Evolutionary conservation across 2,113 vertebrate species (phyloP), one percentile per base, ranked within the genome.

Genomic region (Panthera leo): DNA sequence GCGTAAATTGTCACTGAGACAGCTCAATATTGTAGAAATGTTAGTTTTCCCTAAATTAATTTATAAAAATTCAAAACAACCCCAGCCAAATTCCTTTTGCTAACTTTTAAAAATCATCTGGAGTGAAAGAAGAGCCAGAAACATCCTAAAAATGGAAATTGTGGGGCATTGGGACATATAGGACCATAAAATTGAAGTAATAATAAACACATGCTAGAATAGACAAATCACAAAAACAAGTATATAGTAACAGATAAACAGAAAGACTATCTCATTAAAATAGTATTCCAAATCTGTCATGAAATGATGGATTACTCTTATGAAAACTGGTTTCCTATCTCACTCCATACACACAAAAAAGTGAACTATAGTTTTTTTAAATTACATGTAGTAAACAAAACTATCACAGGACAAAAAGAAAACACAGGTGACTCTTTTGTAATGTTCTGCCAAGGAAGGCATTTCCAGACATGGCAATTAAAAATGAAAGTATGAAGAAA

Each of bases 211-310:
- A 2, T 5, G 36, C 34, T 51, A 2, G 89, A 63, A 29, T 0
- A 68, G 45, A 42, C 2, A 13, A 34, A 36, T 34, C 15, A 31
- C 2, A 7, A 23, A 58, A 34, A 5, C 23, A 39, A 65, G 63
- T 1, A 39, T 4, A 19, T 1, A 1, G 5, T 8, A 21, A n/a
- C 42, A 31, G 21, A 13, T 9, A 36, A 14, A n/a, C 1, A 25
- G n/a, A 53, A 16, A 6, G 5, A 1, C 0, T 3, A 25, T 18
- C n/a, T 51, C 16, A 0, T 8, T 29, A 68, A 53, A 34, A 7
- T 1, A 8, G 15, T 9, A 18, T 19, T 16, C 7, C 55, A 82
- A 1, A 18, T 29, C 25, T 42, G 27, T 18, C 63, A 2, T 5
- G 16, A 3, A 42, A 55, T 45, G 34, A 7, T 9, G 4, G 39